Percentiles rank a stretch among this genome's conserved stretches.
Conservation (phyloP, 2,113 vertebrate species). For the Mixornis gularis region DNA sequence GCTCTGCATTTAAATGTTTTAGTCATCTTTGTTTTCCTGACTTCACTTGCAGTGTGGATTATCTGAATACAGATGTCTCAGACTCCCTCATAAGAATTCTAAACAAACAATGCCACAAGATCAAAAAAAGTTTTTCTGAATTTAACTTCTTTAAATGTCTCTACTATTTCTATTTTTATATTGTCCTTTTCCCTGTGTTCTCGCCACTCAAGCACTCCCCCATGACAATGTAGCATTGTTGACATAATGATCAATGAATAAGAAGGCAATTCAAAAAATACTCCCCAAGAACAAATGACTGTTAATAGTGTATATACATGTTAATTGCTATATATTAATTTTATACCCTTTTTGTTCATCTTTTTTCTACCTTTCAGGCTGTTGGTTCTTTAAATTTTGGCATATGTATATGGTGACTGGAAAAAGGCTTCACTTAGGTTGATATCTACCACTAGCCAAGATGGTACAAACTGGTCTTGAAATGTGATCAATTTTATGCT, state of each 20-base stretch:
- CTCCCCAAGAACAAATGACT: not conserved
- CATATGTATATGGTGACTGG: not conserved
- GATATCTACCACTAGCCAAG: not conserved
- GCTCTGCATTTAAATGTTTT: not conserved
- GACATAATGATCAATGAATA: not conserved
- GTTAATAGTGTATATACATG: accelerated
- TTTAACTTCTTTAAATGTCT: not conserved
- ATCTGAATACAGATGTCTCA: not conserved
- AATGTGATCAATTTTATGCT: not conserved
- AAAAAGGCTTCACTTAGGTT: not conserved
- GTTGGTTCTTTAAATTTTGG: not conserved
- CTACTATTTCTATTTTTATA: not conserved
- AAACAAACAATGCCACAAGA: not conserved
- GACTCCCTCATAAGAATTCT: not conserved
- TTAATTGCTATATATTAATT: not conserved
- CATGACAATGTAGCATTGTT: not conserved
- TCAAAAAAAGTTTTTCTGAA: not conserved
- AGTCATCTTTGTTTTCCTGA: constrained; percentile 7
- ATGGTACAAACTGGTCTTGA: not conserved
- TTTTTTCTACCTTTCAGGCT: not conserved
- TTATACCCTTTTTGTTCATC: not conserved
- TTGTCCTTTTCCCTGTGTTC: not conserved
- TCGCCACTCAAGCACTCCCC: not conserved
- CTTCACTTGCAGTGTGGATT: not conserved
- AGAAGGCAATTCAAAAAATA: not conserved